Conservation (phyloP, 2,113 vertebrate species). For the Pica pica region DNA sequence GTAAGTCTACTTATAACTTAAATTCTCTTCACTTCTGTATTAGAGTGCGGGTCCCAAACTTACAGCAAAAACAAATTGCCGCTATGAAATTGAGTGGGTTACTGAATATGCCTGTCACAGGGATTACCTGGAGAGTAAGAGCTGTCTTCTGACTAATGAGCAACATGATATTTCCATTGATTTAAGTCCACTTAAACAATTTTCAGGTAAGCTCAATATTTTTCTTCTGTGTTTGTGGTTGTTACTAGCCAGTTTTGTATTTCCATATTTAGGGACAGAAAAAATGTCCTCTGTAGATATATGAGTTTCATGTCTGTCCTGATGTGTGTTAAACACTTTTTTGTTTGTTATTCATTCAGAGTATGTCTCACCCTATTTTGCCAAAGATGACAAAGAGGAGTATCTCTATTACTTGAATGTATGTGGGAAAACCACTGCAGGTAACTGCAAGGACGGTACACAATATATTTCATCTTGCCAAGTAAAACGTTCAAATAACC, state of each 20-base stretch:
- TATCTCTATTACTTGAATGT: conserved; percentile 88
- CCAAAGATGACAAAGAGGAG: conserved; percentile 63
- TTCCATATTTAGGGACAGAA: background rate
- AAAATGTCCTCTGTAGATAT: background rate
- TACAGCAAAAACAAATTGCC: conserved; percentile 85
- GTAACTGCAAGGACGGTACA: conserved; percentile 33
- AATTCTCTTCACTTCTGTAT: background rate
- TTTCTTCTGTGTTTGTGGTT: background rate
- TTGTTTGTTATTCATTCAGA: background rate
- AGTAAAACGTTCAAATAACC: conserved; percentile 53
- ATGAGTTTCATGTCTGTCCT: background rate
- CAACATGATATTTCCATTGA: conserved; percentile 88
- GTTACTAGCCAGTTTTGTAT: background rate
- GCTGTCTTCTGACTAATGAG: conserved; percentile 77
- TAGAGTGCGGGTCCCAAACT: conserved; percentile 87
- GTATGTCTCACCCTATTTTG: conserved; percentile 55
- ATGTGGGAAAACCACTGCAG: conserved; percentile 68
- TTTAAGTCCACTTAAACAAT: conserved; percentile 77
- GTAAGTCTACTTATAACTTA: background rate
- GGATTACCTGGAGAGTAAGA: conserved; percentile 88
- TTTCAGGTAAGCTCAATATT: conserved; percentile 58
- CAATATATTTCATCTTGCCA: conserved; percentile 81
- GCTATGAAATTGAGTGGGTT: conserved; percentile 91
- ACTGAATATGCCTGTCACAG: conserved; percentile 94
- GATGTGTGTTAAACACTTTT: background rate